Percentiles rank a stretch among this genome's conserved stretches.
phyloP scores from a whole-genome alignment of 2,797 vertebrate genomes.

The Perodicticus potto region DNA sequence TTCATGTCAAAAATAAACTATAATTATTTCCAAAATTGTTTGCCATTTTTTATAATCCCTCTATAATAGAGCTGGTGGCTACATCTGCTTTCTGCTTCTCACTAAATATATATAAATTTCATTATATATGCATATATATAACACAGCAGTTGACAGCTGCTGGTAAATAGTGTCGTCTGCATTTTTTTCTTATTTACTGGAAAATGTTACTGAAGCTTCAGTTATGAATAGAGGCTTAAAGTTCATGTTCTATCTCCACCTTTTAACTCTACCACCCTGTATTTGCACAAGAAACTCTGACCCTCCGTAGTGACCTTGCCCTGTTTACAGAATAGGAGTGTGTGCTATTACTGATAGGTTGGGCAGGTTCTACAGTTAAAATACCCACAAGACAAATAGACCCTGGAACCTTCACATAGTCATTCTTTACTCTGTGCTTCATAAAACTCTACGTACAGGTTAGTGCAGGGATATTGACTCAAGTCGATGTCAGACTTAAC shows the following conservation, averaged over 20 bases:
- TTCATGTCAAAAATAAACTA: conserved; percentile 19
- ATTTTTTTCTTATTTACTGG: not conserved
- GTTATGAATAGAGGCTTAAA: conserved; percentile 42
- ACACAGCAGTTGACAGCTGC: not conserved
- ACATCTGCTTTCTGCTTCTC: conserved; percentile 32
- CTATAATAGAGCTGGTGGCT: not conserved
- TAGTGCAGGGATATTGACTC: conserved; percentile 7
- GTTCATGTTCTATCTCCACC: not conserved
- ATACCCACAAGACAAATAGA: conserved; percentile 10
- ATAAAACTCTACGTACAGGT: not conserved
- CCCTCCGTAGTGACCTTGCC: not conserved
- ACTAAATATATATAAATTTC: not conserved
- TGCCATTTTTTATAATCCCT: not conserved
- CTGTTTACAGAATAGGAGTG: not conserved
- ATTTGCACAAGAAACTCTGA: conserved; percentile 44
- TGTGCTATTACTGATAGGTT: conserved; percentile 37
- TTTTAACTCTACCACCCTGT: conserved; percentile 24
- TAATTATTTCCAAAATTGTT: conserved; percentile 1
- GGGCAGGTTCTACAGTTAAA: not conserved
- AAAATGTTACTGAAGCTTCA: not conserved
- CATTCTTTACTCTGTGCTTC: not conserved
- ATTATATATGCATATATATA: not conserved
- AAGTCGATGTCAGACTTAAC: not conserved
- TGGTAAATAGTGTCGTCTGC: not conserved
- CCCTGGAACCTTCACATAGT: not conserved